Evolutionary conservation across 2,888 invertebrate species (phyloP).

Genomic region (Cerastis leucographa): DNA sequence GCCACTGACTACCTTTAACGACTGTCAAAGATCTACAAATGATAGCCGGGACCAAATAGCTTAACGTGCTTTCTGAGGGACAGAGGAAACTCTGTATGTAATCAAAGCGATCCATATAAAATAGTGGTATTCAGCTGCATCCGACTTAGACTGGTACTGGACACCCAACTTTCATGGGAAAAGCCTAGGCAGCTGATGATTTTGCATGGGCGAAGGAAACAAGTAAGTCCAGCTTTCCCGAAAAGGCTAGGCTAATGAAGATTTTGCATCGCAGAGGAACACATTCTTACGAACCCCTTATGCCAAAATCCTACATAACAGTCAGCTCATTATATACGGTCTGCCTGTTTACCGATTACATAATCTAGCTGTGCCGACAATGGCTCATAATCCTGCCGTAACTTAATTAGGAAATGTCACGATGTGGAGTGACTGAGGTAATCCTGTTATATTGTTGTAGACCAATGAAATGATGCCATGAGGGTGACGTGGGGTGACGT

Average conservation of each 20-base stretch:
- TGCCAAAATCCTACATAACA: background rate
- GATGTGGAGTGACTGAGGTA: conserved; percentile 69
- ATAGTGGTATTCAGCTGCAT: background rate
- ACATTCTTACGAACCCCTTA: background rate
- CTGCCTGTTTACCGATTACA: conserved; percentile 11
- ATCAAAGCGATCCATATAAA: background rate
- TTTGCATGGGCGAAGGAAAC: background rate
- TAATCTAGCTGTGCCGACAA: conserved; percentile 38
- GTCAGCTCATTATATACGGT: background rate
- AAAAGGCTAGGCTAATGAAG: background rate
- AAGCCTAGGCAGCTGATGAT: background rate
- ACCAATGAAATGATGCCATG: conserved; percentile 32
- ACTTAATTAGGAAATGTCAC: conserved; percentile 71
- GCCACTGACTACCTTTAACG: background rate
- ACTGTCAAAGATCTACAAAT: background rate
- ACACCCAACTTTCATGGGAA: background rate
- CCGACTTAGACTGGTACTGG: background rate
- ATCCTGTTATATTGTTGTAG: conserved; percentile 64
- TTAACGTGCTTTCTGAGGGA: background rate
- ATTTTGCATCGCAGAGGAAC: background rate
- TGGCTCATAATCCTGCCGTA: conserved; percentile 51
- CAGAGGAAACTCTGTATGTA: background rate
- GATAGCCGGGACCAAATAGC: background rate
- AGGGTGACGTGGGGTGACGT: conserved; percentile 43
- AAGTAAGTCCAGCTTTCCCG: no score